Evolutionary conservation across 2,888 invertebrate genomes (phyloP).

Genomic region (Selenia dentaria): DNA sequence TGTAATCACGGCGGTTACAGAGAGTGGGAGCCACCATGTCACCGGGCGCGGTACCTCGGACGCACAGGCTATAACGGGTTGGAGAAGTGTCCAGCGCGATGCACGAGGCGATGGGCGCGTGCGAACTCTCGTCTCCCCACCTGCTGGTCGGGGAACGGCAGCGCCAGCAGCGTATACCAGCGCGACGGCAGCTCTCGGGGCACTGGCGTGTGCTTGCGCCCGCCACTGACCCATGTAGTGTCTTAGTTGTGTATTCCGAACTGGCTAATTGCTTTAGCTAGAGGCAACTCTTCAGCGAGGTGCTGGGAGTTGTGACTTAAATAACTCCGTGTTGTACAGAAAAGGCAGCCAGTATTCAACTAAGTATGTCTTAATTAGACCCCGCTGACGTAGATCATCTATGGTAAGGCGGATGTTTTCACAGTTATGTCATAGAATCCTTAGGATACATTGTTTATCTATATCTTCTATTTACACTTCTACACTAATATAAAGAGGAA

Average conservation of each 20-base stretch:
- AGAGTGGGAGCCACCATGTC: slow-evolving; percentile 67
- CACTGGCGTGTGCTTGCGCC: slow-evolving; percentile 61
- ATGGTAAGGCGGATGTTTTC: too few species aligned
- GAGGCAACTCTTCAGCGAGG: too few species aligned
- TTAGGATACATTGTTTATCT: too few species aligned
- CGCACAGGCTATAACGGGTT: slow-evolving; percentile 88
- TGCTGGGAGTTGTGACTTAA: too few species aligned
- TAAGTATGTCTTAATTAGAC: too few species aligned
- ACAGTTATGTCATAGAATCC: too few species aligned
- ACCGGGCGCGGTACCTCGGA: slow-evolving; percentile 65
- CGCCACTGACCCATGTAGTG: slow-evolving; percentile 50
- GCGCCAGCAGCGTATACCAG: slow-evolving; percentile 95
- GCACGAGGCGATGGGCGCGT: slow-evolving; percentile 88
- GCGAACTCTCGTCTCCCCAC: slow-evolving; percentile 94
- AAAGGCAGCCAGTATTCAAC: too few species aligned
- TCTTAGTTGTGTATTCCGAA: neutral
- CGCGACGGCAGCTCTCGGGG: slow-evolving; percentile 89
- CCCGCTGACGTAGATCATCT: too few species aligned
- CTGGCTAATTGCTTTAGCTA: too few species aligned
- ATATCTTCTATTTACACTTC: too few species aligned
- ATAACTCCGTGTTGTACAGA: too few species aligned
- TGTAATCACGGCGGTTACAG: neutral
- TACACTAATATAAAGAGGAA: too few species aligned
- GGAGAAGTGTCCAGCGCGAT: slow-evolving; percentile 95
- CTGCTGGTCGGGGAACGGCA: slow-evolving; percentile 97